Conservation (phyloP, 2,113 vertebrate genomes). For the Ictalurus furcatus region DNA sequence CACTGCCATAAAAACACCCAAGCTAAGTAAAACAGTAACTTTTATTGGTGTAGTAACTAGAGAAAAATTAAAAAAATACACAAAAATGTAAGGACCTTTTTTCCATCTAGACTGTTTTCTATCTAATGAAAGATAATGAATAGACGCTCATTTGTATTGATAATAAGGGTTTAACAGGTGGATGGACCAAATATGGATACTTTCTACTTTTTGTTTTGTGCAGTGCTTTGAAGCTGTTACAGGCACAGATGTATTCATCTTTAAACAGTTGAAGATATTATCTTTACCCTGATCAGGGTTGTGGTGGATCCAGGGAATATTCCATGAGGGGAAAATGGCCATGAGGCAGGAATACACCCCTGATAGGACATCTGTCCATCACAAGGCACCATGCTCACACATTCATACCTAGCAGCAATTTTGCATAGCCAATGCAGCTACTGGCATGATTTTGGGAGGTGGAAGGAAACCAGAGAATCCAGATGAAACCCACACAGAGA, state of each 20-base stretch:
- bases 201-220: neutral
- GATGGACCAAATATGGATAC: neutral
- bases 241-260: neutral
- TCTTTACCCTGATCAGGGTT: neutral
- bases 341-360: no score
- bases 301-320: neutral
- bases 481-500: neutral
- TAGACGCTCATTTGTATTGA: neutral
- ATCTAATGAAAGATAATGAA: neutral
- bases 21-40: neutral
- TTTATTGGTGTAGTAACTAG: neutral
- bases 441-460: neutral
- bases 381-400: neutral
- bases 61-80: neutral
- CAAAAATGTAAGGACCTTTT: neutral
- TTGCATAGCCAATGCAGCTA: neutral
- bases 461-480: neutral
- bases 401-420: neutral
- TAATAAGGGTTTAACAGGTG: neutral
- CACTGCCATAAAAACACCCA: slow-evolving; percentile 59
- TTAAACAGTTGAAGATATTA: neutral
- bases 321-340: no score
- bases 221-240: neutral
- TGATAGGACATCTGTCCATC: no score
- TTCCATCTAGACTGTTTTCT: neutral